A percentile compares a stretch with the other conserved stretches of the same genome.
Conservation (phyloP, 2,888 invertebrate species). For the Sphaerophoria rueppellii region DNA sequence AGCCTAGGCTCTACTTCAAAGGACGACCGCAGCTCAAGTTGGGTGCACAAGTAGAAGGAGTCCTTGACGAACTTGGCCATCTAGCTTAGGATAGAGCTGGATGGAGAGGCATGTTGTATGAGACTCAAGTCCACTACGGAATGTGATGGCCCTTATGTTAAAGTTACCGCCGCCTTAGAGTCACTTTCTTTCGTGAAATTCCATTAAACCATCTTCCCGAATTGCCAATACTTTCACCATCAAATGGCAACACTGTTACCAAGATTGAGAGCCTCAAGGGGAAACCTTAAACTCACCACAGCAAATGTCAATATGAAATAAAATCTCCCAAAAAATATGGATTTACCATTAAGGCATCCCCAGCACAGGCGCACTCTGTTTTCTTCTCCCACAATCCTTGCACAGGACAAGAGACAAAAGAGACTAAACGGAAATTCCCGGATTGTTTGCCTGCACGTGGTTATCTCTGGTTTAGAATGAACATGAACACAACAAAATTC, state of each 20-base stretch:
- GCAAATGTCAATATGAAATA: conserved; percentile 52
- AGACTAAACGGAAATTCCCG: conserved; percentile 23
- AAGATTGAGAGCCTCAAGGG: not conserved
- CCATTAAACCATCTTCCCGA: no score
- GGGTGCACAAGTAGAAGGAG: no score
- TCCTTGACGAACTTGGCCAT: no score
- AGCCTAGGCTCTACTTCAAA: no score
- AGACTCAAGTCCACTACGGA: no score
- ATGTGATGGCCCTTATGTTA: no score
- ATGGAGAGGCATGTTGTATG: no score
- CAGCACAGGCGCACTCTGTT: conserved; percentile 55
- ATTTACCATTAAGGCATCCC: conserved; percentile 70
- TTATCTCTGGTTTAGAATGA: not conserved
- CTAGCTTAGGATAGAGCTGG: no score
- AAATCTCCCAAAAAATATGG: conserved; percentile 57
- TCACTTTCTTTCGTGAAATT: no score
- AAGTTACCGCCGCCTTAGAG: no score
- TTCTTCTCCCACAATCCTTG: not conserved
- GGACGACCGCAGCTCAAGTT: no score
- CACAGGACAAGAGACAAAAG: not conserved
- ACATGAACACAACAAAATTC: conserved; percentile 21
- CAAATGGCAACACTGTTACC: conserved; percentile 44
- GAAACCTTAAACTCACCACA: conserved; percentile 9
- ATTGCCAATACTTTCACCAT: not conserved
- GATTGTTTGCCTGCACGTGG: conserved; percentile 32